phyloP scores from a whole-genome alignment of 1,140 invertebrate genomes.

The Adoxophyes honmai region DNA sequence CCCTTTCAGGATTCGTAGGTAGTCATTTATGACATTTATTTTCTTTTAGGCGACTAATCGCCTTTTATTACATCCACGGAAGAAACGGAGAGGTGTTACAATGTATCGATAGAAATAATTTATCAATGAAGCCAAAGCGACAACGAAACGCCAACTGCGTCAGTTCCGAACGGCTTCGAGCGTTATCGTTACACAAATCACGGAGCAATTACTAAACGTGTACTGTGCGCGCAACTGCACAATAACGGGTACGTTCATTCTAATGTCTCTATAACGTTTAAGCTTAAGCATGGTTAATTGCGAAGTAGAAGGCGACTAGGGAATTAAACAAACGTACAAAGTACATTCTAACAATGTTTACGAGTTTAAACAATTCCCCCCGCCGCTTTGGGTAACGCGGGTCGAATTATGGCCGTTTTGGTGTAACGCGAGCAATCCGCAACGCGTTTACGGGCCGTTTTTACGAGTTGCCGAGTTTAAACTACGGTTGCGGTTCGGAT shows the following conservation, averaged over 20 bases:
- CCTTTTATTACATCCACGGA: no score
- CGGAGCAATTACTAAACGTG: not conserved
- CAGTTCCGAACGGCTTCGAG: no score
- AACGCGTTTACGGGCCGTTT: not conserved
- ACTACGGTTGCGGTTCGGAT: no score
- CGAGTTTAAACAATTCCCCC: slow-evolving; percentile 20
- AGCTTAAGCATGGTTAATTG: slow-evolving; percentile 17
- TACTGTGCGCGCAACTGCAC: slow-evolving; percentile 1
- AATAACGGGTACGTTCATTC: slow-evolving; percentile 3
- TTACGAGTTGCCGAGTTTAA: not conserved
- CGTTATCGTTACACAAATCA: not conserved
- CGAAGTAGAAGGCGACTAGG: not conserved
- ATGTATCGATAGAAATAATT: no score
- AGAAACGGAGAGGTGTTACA: no score
- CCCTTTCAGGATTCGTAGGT: no score
- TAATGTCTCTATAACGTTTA: slow-evolving; percentile 16
- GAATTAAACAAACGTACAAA: slow-evolving; percentile 16
- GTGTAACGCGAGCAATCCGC: not conserved
- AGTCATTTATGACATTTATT: no score
- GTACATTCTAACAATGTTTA: slow-evolving; percentile 6
- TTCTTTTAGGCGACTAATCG: no score
- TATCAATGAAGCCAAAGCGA: slow-evolving; percentile 21
- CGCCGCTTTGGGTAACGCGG: not conserved
- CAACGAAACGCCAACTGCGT: no score
- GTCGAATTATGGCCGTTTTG: slow-evolving; percentile 10